Percentiles rank a stretch among this genome's conserved stretches.
Conservation (phyloP, 2,113 vertebrate species). For the Platysternon megacephalum region DNA sequence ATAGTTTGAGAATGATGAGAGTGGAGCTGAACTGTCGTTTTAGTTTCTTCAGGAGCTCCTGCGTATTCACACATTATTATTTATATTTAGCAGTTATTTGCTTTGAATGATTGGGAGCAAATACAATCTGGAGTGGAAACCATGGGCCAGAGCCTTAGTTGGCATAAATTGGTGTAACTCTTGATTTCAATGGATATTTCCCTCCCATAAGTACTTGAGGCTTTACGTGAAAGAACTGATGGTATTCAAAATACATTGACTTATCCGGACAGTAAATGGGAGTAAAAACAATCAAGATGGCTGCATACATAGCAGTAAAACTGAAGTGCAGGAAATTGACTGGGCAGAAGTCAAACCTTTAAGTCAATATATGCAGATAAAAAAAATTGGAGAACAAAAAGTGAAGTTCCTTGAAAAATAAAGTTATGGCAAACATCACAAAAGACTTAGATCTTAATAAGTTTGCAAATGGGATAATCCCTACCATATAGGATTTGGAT, state of each 20-base stretch:
- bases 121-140: not conserved
- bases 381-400: not conserved
- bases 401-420: conserved; percentile 19
- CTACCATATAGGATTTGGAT: not conserved
- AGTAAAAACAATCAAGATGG: not conserved
- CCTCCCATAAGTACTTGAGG: not conserved
- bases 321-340: not conserved
- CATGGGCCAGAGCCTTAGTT: not conserved
- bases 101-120: not conserved
- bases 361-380: not conserved
- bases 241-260: not conserved
- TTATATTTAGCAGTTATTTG: not conserved
- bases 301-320: accelerated
- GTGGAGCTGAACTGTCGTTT: not conserved
- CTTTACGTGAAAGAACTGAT: not conserved
- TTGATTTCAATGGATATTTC: not conserved
- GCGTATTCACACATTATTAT: not conserved
- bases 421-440: conserved; percentile 42
- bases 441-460: conserved; percentile 12
- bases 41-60: conserved; percentile 29
- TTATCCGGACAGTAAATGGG: not conserved
- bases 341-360: not conserved
- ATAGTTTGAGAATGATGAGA: not conserved
- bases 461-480: conserved; percentile 46
- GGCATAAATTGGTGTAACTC: not conserved